Evolutionary conservation across 1,140 invertebrate species (phyloP), one percentile per base, ranked within the genome.

Genomic region (Nephotettix cincticeps): DNA sequence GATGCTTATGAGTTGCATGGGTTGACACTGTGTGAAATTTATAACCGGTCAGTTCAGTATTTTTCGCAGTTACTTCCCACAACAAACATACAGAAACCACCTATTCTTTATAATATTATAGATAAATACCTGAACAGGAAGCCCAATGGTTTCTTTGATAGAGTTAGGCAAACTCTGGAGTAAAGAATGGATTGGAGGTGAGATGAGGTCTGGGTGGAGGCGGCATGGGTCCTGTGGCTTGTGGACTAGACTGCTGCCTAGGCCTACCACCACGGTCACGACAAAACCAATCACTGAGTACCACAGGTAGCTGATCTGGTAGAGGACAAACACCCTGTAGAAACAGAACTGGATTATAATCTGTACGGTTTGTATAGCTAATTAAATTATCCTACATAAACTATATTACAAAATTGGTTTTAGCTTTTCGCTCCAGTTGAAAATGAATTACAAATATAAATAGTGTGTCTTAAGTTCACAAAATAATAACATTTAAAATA

Each of bases 221-320:
- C 84, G 81, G 0, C 79, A 76, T 0, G 84, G 82, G 75, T 89
- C 80, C 70, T 86, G 81, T 6, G 79, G 75, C 1, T 88, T 88
- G 4, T 92, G 92, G 0, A 89, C 72, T 0, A 89, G 81, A 54
- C 92, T 94, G 0, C 93, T 86, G 0, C 88, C 30, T 29, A 92
- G 78, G 0, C 93, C 93, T 14, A 91, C 80, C 1, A 92, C 71
- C 28, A 94, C 80, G 0, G 93, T 93, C 0, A 88, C 80, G 0
- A 87, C 71, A 56, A 87, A 90, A 0, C 91, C 93, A n/a, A 93
- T 87, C 28, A 87, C 86, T n/a, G 90, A 89, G 78, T 91, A 92
- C 90, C 90, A 93, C 73, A 92, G 80, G 79, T 91, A 93, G 29
- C 89, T 91, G 54, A 91, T 81, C 77, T 87, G 80, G 76, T 86